Evolutionary conservation across 2,797 vertebrate genomes (phyloP).

Genomic region (Margarornis squamiger): DNA sequence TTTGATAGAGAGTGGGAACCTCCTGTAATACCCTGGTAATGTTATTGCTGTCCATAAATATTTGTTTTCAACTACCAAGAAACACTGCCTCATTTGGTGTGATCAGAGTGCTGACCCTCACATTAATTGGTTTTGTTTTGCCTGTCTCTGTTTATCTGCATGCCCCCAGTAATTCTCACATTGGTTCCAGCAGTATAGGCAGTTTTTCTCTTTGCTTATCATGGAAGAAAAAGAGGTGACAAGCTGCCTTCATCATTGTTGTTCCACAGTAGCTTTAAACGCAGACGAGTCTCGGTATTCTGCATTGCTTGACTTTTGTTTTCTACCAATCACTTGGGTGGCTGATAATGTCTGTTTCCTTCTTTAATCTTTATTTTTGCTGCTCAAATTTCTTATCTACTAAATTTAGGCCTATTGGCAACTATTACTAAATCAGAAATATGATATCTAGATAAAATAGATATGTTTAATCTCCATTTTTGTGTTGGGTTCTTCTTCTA

Average conservation of each 20-base stretch:
- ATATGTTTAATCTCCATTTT: neutral
- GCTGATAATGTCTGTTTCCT: neutral
- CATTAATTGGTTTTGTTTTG: constrained; percentile 15
- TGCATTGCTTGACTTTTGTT: neutral
- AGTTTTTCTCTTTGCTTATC: neutral
- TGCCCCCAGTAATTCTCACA: neutral
- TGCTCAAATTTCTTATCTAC: neutral
- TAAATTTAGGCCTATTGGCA: neutral
- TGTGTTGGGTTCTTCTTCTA: neutral
- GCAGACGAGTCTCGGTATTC: neutral
- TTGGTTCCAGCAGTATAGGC: neutral
- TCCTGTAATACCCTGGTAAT: neutral
- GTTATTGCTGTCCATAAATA: neutral
- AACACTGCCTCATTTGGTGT: neutral
- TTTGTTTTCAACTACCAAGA: neutral
- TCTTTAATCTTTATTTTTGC: neutral
- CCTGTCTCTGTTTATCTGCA: constrained; percentile 12
- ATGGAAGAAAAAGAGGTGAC: neutral
- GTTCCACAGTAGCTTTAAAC: neutral
- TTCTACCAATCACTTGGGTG: neutral
- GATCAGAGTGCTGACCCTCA: neutral
- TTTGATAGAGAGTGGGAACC: neutral
- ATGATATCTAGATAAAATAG: neutral
- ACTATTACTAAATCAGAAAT: fast-evolving
- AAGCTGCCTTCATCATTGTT: neutral